Base-by-base conservation (phyloP, 2,113 vertebrate species). In the Diadophis punctatus region DNA sequence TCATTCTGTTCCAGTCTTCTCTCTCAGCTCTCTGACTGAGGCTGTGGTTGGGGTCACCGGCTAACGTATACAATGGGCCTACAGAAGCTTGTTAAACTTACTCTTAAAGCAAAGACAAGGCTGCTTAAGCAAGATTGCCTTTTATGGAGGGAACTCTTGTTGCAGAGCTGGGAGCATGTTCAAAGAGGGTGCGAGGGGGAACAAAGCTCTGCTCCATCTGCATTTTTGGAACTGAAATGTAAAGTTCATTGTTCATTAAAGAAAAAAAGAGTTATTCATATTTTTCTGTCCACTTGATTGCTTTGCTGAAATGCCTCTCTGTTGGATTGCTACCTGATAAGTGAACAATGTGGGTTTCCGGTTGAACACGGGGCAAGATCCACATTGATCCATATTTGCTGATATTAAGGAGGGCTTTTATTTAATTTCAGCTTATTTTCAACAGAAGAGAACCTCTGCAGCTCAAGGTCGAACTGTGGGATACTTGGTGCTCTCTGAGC, bases 111-210 rank as follows among this genome's bases (percentile, higher is more conserved):
- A 34, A 48, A 89, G 39, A 84, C 39, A 23, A 84, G 16, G 87
- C 43, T 60, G 55, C 53, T 58, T 22, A 43, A 84, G 39, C 46
- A 1, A 30, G 87, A 84, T 89, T 89, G 91, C 91, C 91, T 92
- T 92, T 92, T 89, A 89, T 60, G 91, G 91, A 85, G 25, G 52
- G 51, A 92, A 56, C 25, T 30, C 60, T 58, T 53, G 48, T 86
- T 60, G 87, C 39, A 7, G 63, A 92, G 87, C 87, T 39, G 53
- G 68, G 53, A 90, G 23, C 23, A 11, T 11, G 68, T 43, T 88
- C 86, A 84, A 12, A 68, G 9, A 2, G 49, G 2, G 12, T 9
- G 23, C 8, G 46, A 49, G 25, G 25, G 7, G 39, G 30, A 12
- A 91, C 43, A 16, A 30, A 39, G 34, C 46, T 30, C 0, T 80